phyloP scores from a whole-genome alignment of 2,113 vertebrate genomes.

The Bubo bubo region DNA sequence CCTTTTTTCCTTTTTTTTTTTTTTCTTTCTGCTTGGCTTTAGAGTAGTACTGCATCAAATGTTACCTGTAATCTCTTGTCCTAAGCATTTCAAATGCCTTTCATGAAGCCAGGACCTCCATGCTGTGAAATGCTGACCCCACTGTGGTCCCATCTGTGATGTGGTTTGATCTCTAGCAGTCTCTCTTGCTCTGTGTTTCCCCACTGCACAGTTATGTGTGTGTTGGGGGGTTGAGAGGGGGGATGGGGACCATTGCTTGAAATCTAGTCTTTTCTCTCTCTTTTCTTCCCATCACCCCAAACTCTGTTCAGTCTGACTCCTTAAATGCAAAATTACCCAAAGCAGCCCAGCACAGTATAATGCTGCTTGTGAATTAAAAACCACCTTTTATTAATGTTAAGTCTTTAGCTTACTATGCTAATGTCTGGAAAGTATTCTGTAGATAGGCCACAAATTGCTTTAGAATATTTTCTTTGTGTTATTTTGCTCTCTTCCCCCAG shows the following conservation, averaged over 20 bases:
- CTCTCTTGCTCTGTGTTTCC: not conserved
- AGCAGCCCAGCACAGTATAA: not conserved
- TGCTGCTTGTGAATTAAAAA: not conserved
- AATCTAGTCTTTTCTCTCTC: not conserved
- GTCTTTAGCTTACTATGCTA: constrained; percentile 8
- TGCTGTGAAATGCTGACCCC: not conserved
- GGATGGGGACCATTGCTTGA: not conserved
- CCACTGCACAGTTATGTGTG: not conserved
- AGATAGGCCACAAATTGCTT: constrained; percentile 48
- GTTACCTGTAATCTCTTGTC: not conserved
- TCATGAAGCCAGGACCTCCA: not conserved
- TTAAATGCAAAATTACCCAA: not conserved
- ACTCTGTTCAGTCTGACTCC: not conserved
- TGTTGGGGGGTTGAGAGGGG: not conserved
- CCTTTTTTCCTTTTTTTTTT: too few species aligned
- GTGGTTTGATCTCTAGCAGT: not conserved
- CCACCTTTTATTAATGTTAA: constrained; percentile 3
- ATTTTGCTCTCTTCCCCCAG: constrained; percentile 36
- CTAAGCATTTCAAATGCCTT: not conserved
- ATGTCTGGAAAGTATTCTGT: constrained; percentile 32
- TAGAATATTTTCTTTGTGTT: constrained; percentile 37
- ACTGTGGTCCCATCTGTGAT: not conserved
- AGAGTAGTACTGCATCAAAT: not conserved
- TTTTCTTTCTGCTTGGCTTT: not conserved
- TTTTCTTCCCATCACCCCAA: not conserved